phyloP scores from a whole-genome alignment of 2,113 vertebrate species.

The Chascanopsetta lugubris region DNA sequence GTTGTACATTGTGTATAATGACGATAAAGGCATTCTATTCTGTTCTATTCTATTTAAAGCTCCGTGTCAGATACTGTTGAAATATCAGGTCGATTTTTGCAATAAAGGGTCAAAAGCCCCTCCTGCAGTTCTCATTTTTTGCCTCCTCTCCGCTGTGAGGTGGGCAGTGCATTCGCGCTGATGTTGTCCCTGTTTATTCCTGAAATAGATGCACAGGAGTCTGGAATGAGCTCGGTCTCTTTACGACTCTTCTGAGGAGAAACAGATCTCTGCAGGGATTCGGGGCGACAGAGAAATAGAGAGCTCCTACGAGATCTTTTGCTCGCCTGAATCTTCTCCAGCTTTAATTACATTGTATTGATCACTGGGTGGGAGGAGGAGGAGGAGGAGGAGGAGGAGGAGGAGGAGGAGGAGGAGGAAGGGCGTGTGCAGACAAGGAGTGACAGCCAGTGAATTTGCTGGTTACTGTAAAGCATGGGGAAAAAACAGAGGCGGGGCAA shows the following conservation, averaged over 20 bases:
- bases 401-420: background rate
- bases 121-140: conserved; percentile 4
- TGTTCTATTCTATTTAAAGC: too few relatives aligned
- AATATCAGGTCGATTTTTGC: background rate
- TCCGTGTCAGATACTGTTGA: too few relatives aligned
- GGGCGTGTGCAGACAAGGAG: background rate
- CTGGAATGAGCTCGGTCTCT: conserved; percentile 11
- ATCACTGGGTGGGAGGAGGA: conserved; percentile 53
- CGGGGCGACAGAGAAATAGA: conserved; percentile 5
- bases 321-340: conserved; percentile 55
- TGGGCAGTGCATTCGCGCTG: background rate
- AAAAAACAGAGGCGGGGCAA: conserved; percentile 35
- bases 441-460: conserved; percentile 39
- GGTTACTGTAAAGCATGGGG: conserved; percentile 62
- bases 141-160: conserved; percentile 6
- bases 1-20: too few relatives aligned
- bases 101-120: conserved; percentile 8
- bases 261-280: conserved; percentile 31
- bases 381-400: background rate
- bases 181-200: conserved; percentile 18
- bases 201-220: conserved; percentile 3
- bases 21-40: too few relatives aligned
- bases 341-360: conserved; percentile 79
- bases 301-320: conserved; percentile 40
- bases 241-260: conserved; percentile 23